Conservation (phyloP, 2,888 invertebrate genomes). For the Oscheius sp. region DNA sequence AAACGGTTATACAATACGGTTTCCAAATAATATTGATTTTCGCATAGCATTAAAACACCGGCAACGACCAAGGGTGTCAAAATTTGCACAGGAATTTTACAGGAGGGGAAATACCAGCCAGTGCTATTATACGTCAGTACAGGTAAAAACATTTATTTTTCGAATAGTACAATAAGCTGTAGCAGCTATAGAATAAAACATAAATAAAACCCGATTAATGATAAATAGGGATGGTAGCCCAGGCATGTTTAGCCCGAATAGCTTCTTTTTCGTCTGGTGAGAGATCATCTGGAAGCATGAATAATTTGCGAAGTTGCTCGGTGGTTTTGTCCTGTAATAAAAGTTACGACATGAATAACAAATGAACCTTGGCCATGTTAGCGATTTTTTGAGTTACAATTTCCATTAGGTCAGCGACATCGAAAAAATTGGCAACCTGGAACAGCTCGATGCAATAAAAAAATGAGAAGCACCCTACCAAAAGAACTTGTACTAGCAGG, state of each 20-base stretch:
- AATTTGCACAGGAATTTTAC: too few relatives aligned
- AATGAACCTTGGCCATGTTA: conserved; percentile 6
- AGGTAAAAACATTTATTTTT: too few relatives aligned
- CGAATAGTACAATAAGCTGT: too few relatives aligned
- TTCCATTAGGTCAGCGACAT: conserved; percentile 12
- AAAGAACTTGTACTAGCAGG: neutral
- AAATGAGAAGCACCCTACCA: neutral
- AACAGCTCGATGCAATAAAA: neutral
- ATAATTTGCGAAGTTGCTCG: neutral
- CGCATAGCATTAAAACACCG: too few relatives aligned
- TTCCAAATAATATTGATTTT: too few relatives aligned
- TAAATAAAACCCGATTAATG: neutral
- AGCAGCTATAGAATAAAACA: too few relatives aligned
- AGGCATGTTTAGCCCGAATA: conserved; percentile 3
- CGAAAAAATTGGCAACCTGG: conserved; percentile 5
- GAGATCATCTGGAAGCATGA: conserved; percentile 19
- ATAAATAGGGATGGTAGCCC: neutral
- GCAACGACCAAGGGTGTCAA: too few relatives aligned
- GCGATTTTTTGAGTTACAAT: conserved; percentile 24
- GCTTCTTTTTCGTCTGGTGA: conserved; percentile 10
- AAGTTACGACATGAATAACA: neutral
- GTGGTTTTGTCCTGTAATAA: neutral
- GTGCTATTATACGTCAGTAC: too few relatives aligned
- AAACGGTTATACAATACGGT: too few relatives aligned
- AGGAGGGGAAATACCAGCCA: too few relatives aligned